Evolutionary conservation across 2,888 invertebrate genomes (phyloP).

Genomic region (Phyllotreta cruciferae): DNA sequence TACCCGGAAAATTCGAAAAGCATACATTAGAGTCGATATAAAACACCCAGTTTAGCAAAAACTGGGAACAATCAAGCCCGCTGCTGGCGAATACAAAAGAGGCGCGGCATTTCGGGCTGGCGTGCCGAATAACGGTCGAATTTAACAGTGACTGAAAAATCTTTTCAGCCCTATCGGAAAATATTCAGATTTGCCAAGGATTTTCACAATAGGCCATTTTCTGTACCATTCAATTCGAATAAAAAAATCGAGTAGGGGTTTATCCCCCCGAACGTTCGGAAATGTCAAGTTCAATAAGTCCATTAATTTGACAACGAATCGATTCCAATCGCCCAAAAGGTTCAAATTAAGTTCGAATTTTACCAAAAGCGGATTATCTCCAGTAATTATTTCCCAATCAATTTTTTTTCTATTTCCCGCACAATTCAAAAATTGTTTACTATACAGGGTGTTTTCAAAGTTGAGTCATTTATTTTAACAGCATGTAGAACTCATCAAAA

Average conservation of each 20-base stretch:
- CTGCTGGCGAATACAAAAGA: slow-evolving; percentile 16
- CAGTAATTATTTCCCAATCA: too few species aligned
- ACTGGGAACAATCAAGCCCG: slow-evolving; percentile 24
- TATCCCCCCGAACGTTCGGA: slow-evolving; percentile 20
- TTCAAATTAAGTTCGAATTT: slow-evolving; percentile 19
- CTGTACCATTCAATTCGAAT: slow-evolving; percentile 29
- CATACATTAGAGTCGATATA: slow-evolving; percentile 15
- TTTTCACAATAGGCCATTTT: slow-evolving; percentile 30
- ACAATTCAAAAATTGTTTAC: too few species aligned
- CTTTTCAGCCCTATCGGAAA: slow-evolving; percentile 24
- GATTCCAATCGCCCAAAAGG: not conserved
- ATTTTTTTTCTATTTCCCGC: too few species aligned
- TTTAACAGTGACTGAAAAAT: slow-evolving; percentile 30
- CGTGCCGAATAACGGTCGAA: slow-evolving; percentile 7
- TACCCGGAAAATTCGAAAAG: not conserved
- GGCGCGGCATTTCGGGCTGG: not conserved
- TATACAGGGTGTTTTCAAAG: too few species aligned
- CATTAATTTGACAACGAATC: slow-evolving; percentile 22
- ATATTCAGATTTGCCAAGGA: slow-evolving; percentile 26
- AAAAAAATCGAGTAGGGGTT: slow-evolving; percentile 28
- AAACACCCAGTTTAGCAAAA: slow-evolving; percentile 13
- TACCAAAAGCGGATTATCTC: not conserved
- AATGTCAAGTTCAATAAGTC: slow-evolving; percentile 31
- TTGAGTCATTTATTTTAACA: too few species aligned
- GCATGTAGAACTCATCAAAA: too few species aligned